phyloP scores from a whole-genome alignment of 2,888 invertebrate species.

The Tetramorium bicarinatum region DNA sequence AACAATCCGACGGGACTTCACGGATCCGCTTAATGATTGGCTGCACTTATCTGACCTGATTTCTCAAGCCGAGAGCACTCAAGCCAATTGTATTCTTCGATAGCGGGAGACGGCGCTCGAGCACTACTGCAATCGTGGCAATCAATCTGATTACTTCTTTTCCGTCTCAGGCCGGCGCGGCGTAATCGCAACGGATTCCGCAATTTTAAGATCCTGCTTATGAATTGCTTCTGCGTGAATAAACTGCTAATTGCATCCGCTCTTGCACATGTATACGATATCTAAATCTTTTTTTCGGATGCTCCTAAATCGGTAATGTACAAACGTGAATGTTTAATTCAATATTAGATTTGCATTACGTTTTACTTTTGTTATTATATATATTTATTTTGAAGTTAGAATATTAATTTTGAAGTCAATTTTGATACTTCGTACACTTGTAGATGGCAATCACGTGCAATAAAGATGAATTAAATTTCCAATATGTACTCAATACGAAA shows the following conservation, averaged over 20 bases:
- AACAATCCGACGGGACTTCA: slow-evolving; percentile 54
- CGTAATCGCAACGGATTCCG: slow-evolving; percentile 61
- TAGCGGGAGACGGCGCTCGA: slow-evolving; percentile 40
- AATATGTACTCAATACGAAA: background rate
- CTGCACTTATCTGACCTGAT: slow-evolving; percentile 50
- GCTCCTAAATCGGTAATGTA: background rate
- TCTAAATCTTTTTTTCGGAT: background rate
- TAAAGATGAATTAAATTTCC: background rate
- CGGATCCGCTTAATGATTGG: slow-evolving; percentile 63
- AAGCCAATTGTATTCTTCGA: slow-evolving; percentile 48
- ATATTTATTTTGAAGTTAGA: too few relatives aligned
- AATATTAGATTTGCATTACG: background rate
- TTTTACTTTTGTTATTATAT: background rate
- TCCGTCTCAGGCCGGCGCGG: slow-evolving; percentile 55
- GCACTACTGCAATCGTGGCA: slow-evolving; percentile 58
- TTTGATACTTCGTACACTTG: background rate
- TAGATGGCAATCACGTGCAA: background rate
- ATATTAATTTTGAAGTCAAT: background rate
- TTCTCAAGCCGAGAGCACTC: slow-evolving; percentile 25
- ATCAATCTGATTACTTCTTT: slow-evolving; percentile 68
- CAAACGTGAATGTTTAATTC: background rate
- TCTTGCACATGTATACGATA: background rate
- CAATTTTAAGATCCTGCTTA: slow-evolving; percentile 16
- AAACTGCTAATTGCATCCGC: background rate
- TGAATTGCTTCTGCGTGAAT: slow-evolving; percentile 1